A percentile compares a stretch with the other conserved stretches of the same genome.
These are phyloP conservation scores for Trachelus troglodyta DNA, from an alignment of 2,888 invertebrate genomes.

Conservation along the genomic window DNA sequence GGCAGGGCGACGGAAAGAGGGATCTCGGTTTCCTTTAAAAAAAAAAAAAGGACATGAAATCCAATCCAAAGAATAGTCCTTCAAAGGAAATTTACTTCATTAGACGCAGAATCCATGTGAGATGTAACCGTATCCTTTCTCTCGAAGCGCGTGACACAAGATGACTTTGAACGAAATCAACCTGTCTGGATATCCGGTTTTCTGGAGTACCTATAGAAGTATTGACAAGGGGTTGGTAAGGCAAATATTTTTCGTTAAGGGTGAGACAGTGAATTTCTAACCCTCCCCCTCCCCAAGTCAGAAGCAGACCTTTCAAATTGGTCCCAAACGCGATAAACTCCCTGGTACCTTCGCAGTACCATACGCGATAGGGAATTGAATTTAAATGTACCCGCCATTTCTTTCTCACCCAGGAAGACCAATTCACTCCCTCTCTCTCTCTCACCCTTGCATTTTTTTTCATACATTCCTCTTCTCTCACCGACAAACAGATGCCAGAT, in stretches of 20 bases:
- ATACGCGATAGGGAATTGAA: conserved; percentile 53
- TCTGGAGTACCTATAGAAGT: not conserved
- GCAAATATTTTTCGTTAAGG: conserved; percentile 22
- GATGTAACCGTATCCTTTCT: not conserved
- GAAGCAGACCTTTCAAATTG: conserved; percentile 45
- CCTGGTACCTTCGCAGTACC: conserved; percentile 26
- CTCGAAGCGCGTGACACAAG: not conserved
- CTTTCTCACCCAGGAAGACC: conserved; percentile 20
- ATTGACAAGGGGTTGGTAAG: conserved; percentile 10
- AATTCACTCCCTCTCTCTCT: not conserved
- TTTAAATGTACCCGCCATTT: conserved; percentile 49
- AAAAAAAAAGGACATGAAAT: not conserved
- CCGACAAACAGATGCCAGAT: conserved; percentile 58
- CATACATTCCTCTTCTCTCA: conserved; percentile 10
- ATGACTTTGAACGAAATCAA: not conserved
- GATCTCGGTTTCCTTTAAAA: not conserved
- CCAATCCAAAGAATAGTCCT: not conserved
- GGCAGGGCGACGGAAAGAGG: not conserved
- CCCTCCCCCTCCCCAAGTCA: not conserved
- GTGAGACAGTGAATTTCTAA: not conserved
- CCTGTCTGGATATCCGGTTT: not conserved
- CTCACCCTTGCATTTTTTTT: not conserved
- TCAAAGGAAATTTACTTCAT: not conserved
- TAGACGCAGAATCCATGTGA: not conserved
- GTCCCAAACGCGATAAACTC: conserved; percentile 56